phyloP scores from a whole-genome alignment of 2,888 invertebrate genomes.

The Plagodis dolabraria region DNA sequence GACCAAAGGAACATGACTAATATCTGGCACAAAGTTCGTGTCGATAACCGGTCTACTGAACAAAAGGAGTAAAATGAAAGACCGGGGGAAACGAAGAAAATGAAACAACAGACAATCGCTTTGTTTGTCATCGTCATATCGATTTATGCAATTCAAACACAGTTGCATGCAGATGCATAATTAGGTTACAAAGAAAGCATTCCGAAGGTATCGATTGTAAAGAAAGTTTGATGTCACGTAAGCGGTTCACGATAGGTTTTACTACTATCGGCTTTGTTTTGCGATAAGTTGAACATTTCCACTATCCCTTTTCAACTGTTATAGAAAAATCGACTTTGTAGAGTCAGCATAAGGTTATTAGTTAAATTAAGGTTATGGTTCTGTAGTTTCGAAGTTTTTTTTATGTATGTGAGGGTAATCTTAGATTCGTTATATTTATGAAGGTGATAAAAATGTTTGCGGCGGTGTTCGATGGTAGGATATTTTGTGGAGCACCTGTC shows the following conservation, averaged over 20 bases:
- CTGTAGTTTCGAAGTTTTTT: constrained; percentile 31
- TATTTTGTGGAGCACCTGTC: constrained; percentile 74
- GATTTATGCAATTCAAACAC: constrained; percentile 28
- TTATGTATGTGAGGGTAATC: constrained; percentile 45
- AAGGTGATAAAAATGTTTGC: constrained; percentile 79
- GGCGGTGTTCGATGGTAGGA: constrained; percentile 66
- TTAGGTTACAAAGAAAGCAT: constrained; percentile 60
- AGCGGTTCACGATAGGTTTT: constrained; percentile 75
- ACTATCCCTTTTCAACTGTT: constrained; percentile 22
- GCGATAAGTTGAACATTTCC: constrained; percentile 48
- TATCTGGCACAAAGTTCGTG: constrained; percentile 78
- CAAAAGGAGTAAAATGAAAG: constrained; percentile 57
- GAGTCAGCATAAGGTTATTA: constrained; percentile 33
- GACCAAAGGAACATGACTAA: constrained; percentile 65
- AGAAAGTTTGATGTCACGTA: constrained; percentile 70
- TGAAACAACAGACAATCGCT: constrained; percentile 40
- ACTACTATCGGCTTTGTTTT: constrained; percentile 56
- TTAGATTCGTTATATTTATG: constrained; percentile 74
- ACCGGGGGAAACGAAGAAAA: constrained; percentile 57
- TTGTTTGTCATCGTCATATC: constrained; percentile 43
- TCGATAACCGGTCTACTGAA: constrained; percentile 70
- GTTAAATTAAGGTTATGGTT: constrained; percentile 9
- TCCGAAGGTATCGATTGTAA: constrained; percentile 42
- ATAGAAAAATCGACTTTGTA: constrained; percentile 47
- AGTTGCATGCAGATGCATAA: constrained; percentile 68